Evolutionary conservation across 2,888 invertebrate species (phyloP), one percentile per base, ranked within the genome.

Genomic region (Oxycera nigricornis): DNA sequence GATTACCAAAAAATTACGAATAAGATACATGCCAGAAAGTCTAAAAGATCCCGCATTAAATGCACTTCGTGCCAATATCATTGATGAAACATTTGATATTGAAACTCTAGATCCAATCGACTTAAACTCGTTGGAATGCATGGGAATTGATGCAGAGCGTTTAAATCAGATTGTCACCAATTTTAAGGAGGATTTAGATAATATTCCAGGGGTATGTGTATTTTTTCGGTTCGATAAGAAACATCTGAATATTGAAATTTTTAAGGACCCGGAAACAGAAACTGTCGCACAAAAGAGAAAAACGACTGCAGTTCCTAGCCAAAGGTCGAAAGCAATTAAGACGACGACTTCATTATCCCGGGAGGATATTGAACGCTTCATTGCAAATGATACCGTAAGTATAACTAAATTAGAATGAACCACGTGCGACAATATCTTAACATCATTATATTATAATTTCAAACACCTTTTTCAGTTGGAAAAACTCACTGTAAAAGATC

Each of bases 21-120:
- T 91, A 81, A 86, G 87, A 76, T 93, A 90, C 81, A 85, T 86
- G 74, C 87, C 90, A 35, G 88, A 90, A 76, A 87, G 87, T 78
- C 90, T 92, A 84, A 89, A 90, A 80, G 91, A 93, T 83, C 93
- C 93, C 0, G 87, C 86, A 73, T 81, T 90, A 30, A 90, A 92
- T 81, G 87, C 87, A 6, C 86, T 88, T 78, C 90, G 89, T 82
- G 85, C 86, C 73, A 89, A 88, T 76, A 86, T 91, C 72, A 91
- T 91, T 84, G 89, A 89, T 1, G 84, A 89, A 77, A 91, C 90
- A 11, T 84, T 93, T 52, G 88, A 89, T 65, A 81, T 93, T 50
- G 88, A 89, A 77, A 86, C 85, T 22, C 87, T 88, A 59, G 86
- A 87, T 81, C 83, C 77, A 1, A 79, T 80, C 0, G 75, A 80